These are phyloP conservation scores for Clavelina lepadiformis DNA, from an alignment of 23 tunicate species.

Conservation along the genomic window DNA sequence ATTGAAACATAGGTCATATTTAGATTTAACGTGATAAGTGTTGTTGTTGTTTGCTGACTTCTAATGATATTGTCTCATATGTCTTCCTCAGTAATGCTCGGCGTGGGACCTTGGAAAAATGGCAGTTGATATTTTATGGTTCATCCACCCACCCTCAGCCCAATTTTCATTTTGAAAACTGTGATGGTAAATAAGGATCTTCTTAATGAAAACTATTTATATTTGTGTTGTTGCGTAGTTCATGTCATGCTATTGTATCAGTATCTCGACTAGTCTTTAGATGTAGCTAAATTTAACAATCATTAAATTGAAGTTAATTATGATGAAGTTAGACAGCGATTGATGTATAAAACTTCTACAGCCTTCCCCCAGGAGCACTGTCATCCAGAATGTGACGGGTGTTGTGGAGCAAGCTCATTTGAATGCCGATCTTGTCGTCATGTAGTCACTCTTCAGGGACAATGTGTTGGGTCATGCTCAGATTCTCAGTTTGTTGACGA, in stretches of 20 bases:
- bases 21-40: too few species aligned
- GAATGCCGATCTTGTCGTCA: slow-evolving; percentile 84
- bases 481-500: slow-evolving; percentile 34
- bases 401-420: slow-evolving; percentile 71
- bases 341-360: slow-evolving; percentile 3
- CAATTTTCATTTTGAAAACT: slow-evolving; percentile 35
- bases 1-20: too few species aligned
- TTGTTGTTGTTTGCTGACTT: not conserved
- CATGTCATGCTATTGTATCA: too few species aligned
- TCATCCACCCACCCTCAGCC: slow-evolving; percentile 76
- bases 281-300: too few species aligned
- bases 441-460: slow-evolving; percentile 46
- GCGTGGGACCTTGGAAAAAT: slow-evolving; percentile 35
- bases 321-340: not conserved
- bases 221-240: too few species aligned
- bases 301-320: too few species aligned
- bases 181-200: slow-evolving; percentile 70
- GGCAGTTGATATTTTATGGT: slow-evolving; percentile 79
- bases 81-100: too few species aligned
- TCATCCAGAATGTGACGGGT: slow-evolving; percentile 84
- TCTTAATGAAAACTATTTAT: too few species aligned
- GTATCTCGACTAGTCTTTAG: too few species aligned
- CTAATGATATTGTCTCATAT: too few species aligned
- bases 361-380: slow-evolving; percentile 81
- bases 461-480: slow-evolving; percentile 53